Evolutionary conservation across 2,113 vertebrate species (phyloP).

Genomic region (Sinocyclocheilus rhinocerous): DNA sequence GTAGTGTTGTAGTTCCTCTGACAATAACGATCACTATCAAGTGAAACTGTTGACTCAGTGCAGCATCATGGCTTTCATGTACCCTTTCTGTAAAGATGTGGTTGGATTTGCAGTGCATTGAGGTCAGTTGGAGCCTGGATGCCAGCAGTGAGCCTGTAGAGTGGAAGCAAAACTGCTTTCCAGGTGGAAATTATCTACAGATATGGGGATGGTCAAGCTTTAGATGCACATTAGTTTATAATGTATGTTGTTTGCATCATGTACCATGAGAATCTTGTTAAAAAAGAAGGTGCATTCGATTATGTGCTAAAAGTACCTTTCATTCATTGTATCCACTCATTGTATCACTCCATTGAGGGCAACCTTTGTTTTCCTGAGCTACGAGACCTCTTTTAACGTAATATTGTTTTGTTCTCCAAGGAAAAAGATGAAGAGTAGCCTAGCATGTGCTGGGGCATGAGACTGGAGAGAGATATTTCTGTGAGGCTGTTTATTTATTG

Average conservation of each 20-base stretch:
- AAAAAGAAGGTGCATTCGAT: neutral
- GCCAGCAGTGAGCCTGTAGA: neutral
- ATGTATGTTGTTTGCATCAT: neutral
- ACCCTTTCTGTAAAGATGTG: neutral
- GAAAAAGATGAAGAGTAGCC: neutral
- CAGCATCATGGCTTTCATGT: neutral
- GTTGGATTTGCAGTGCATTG: neutral
- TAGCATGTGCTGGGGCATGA: conserved; percentile 54
- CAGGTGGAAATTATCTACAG: neutral
- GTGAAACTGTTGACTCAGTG: neutral
- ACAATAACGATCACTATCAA: conserved; percentile 5
- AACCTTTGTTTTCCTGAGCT: neutral
- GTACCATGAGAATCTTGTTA: neutral
- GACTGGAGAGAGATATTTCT: conserved; percentile 70
- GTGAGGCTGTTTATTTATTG: conserved; percentile 76
- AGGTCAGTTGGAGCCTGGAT: neutral
- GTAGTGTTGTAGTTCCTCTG: neutral
- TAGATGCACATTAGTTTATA: conserved; percentile 23
- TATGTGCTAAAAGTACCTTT: neutral
- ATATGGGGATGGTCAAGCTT: neutral
- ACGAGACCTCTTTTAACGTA: conserved; percentile 48
- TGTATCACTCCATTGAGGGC: neutral
- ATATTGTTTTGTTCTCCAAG: conserved; percentile 57
- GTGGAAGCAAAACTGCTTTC: conserved; percentile 2
- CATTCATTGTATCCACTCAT: neutral